Base-by-base conservation (phyloP, 2,888 invertebrate genomes). In the Orthosia gothica region DNA sequence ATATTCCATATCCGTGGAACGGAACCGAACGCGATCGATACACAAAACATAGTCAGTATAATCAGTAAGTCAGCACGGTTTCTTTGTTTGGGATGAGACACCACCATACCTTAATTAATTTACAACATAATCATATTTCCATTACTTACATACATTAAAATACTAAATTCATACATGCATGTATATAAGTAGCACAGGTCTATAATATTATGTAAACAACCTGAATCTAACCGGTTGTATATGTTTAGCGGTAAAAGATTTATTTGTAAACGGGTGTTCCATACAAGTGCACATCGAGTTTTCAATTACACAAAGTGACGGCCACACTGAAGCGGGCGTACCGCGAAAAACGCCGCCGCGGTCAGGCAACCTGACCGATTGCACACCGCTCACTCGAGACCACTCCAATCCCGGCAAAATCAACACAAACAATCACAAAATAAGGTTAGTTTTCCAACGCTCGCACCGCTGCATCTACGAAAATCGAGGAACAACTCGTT, bases 231-330 rank as follows among this genome's bases (percentile, higher is more conserved):
- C 74, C 55, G 70, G 69, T 64, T 71, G 85, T 87, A 88, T 86
- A 89, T 89, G 86, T 88, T 88, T 77, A 81, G 79, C 84, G 75
- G 83, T 81, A 90, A 92, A 93, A 94, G 93, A 94, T 94, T 95
- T 95, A 95, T 95, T 94, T 94, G 93, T 92, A 91, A 93, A 90
- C 92, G 90, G 90, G 92, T 92, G 93, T 94, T 94, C 92, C 89
- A 93, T 94, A 91, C 94, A 95, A 96, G 94, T 95, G 94, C 94
- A 93, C 95, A 94, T 94, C 93, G 93, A 94, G 95, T 95, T 96
- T 96, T 96, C 96, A 96, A 96, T 96, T 96, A 96, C 96, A 95
- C 93, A 94, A 95, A 95, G 95, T 95, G 95, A 95, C 93, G 93
- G 95, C 92, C 91, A 90, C 91, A 90, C 91, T 91, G 93, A 90